A percentile compares a stretch with the other conserved stretches of the same genome.
Evolutionary conservation across 2,888 invertebrate species (phyloP).

Genomic region (Meghimatium bilineatum): DNA sequence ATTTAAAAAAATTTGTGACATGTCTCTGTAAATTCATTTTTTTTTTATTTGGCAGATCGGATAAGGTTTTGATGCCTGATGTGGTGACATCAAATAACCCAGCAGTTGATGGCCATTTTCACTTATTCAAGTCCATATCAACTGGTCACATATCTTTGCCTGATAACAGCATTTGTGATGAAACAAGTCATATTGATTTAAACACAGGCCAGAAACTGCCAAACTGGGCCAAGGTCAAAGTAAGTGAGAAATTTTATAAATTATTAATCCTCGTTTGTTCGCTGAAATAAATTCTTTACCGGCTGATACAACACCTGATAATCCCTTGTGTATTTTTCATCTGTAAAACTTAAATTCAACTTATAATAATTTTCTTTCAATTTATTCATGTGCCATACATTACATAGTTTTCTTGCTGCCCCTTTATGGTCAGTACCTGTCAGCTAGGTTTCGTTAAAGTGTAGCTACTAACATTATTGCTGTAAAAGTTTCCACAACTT

Average conservation of each 20-base stretch:
- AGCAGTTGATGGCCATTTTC: conserved; percentile 27
- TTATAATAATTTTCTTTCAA: no score
- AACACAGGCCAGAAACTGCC: conserved; percentile 74
- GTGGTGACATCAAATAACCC: conserved; percentile 45
- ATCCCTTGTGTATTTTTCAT: no score
- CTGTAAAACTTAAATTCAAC: no score
- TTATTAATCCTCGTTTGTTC: background rate
- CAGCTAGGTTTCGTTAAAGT: no score
- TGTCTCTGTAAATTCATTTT: background rate
- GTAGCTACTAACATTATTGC: no score
- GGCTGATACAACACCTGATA: background rate
- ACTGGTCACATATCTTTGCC: conserved; percentile 12
- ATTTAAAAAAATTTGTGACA: no score
- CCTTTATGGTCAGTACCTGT: no score
- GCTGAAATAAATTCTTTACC: background rate
- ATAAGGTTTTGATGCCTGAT: conserved; percentile 50
- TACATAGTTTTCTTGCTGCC: no score
- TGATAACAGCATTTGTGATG: conserved; percentile 26
- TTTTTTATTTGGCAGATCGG: conserved; percentile 30
- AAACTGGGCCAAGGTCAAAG: conserved; percentile 74
- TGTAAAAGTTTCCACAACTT: no score
- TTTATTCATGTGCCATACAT: no score
- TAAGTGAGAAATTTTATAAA: conserved; percentile 48
- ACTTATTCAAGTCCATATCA: conserved; percentile 45
- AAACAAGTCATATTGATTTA: conserved; percentile 60